These are phyloP conservation scores for Zoanthus solanderi DNA, from an alignment of 92 coral and sea anemone species.

Conservation along the genomic window DNA sequence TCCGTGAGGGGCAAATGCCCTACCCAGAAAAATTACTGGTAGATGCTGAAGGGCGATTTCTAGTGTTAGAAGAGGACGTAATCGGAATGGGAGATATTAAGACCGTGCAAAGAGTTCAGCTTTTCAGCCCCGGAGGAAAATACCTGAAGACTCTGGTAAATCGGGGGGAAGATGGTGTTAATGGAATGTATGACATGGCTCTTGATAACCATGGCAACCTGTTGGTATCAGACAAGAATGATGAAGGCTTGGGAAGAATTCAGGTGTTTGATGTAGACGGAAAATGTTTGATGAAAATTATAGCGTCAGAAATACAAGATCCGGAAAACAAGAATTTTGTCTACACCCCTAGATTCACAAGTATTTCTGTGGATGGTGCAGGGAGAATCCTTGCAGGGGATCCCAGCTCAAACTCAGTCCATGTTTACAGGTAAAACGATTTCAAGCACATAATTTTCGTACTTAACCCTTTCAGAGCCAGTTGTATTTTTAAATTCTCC, in stretches of 20 bases:
- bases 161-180: conserved; percentile 84
- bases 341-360: conserved; percentile 48
- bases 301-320: conserved; percentile 19
- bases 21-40: conserved; percentile 83
- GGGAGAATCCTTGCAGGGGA: conserved; percentile 74
- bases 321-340: conserved; percentile 31
- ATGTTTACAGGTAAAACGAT: conserved; percentile 45
- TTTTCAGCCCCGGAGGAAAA: conserved; percentile 79
- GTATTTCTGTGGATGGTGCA: conserved; percentile 63
- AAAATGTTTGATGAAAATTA: conserved; percentile 65
- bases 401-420: conserved; percentile 48
- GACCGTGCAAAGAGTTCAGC: conserved; percentile 85
- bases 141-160: conserved; percentile 74
- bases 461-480: too few species aligned
- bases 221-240: conserved; percentile 75
- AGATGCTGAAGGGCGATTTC: conserved; percentile 75
- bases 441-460: too few species aligned
- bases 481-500: too few species aligned
- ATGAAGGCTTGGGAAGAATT: conserved; percentile 68
- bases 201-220: conserved; percentile 79
- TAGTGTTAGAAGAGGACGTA: conserved; percentile 85
- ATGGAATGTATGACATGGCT: conserved; percentile 86
- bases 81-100: conserved; percentile 64
- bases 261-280: conserved; percentile 84
- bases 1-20: conserved; percentile 77